Evolutionary conservation across 2,797 vertebrate genomes (phyloP).

Genomic region (Pachyuromys duprasi): DNA sequence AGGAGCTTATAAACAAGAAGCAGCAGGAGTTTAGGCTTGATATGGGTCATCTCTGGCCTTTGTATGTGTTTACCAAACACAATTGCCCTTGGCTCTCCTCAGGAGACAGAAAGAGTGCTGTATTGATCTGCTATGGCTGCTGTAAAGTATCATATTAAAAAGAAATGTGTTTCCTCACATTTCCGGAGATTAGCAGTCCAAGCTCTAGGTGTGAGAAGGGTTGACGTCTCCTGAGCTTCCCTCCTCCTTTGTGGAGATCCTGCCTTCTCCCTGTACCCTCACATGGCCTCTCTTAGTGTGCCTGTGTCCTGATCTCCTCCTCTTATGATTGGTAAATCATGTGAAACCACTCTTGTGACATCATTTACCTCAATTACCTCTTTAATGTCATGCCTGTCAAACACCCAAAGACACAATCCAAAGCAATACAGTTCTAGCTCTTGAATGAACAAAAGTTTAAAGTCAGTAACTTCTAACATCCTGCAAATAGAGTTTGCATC

Average conservation of each 20-base stretch:
- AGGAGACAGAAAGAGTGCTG: background rate
- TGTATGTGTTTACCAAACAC: background rate
- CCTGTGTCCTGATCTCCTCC: background rate
- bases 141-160: background rate
- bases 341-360: background rate
- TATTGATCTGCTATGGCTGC: background rate
- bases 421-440: background rate
- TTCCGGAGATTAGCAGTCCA: background rate
- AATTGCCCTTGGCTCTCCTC: background rate
- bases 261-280: accelerated
- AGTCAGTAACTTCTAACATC: background rate
- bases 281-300: background rate
- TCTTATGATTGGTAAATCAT: too few relatives aligned
- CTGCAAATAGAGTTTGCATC: background rate
- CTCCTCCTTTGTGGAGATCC: background rate
- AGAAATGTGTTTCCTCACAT: background rate
- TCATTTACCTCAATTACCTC: background rate
- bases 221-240: background rate
- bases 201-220: background rate
- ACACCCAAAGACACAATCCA: background rate
- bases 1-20: background rate
- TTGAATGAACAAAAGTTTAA: background rate
- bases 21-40: background rate
- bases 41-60: too few relatives aligned
- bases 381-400: background rate